phyloP scores from a whole-genome alignment of 1,140 invertebrate species.

The Asbolus verrucosus region DNA sequence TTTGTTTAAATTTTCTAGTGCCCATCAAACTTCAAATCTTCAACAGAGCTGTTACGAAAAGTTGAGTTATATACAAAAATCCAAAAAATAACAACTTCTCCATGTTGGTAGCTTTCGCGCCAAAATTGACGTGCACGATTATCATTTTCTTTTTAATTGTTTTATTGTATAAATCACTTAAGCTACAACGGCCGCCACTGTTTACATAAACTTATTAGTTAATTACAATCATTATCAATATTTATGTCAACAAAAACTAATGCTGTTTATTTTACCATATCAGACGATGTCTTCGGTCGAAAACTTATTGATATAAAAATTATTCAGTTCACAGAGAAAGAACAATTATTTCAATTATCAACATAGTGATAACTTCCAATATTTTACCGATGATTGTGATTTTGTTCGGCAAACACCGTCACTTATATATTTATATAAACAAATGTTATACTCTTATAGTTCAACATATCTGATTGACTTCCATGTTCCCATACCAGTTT shows the following conservation, averaged over 20 bases:
- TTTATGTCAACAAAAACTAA: constrained; percentile 28
- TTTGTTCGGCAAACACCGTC: constrained; percentile 34
- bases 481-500: constrained; percentile 29
- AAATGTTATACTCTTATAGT: constrained; percentile 12
- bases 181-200: not conserved
- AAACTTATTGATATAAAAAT: constrained; percentile 37
- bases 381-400: constrained; percentile 29
- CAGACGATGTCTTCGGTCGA: constrained; percentile 11
- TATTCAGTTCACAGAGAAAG: constrained; percentile 29
- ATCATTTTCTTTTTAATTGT: too few relatives aligned
- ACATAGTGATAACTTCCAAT: not conserved
- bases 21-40: too few relatives aligned
- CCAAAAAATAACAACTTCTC: too few relatives aligned
- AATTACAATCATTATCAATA: constrained; percentile 25
- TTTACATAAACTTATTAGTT: constrained; percentile 8
- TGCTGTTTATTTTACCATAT: constrained; percentile 40
- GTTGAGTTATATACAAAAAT: too few relatives aligned
- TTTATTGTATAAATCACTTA: not conserved
- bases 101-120: too few relatives aligned
- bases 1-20: too few relatives aligned
- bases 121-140: too few relatives aligned
- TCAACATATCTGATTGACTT: constrained; percentile 20
- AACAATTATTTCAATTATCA: constrained; percentile 22
- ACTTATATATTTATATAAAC: constrained; percentile 35
- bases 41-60: too few relatives aligned